phyloP scores from a whole-genome alignment of 2,113 vertebrate species.

The Uria aalge region DNA sequence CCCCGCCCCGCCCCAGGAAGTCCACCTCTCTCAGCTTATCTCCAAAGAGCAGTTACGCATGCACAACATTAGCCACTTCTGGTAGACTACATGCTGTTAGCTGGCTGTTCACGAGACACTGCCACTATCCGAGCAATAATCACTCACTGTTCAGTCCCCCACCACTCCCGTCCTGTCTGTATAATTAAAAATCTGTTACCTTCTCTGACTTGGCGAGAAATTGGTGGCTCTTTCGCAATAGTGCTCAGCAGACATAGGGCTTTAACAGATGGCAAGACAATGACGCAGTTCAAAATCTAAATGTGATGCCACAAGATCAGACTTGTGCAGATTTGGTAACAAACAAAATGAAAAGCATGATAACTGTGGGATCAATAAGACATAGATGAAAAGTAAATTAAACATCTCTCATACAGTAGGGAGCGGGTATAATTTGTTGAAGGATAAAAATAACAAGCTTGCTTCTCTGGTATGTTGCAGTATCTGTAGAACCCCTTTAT shows the following conservation, averaged over 20 bases:
- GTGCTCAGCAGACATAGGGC: background rate
- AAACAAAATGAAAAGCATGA: background rate
- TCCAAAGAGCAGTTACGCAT: background rate
- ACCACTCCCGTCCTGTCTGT: slow-evolving; percentile 2
- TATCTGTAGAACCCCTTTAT: background rate
- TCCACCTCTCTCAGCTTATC: background rate
- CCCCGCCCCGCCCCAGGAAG: background rate
- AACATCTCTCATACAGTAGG: background rate
- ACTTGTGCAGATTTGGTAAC: background rate
- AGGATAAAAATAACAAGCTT: background rate
- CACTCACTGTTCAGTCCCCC: background rate
- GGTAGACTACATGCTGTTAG: background rate
- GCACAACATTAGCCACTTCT: background rate
- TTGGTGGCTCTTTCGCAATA: background rate
- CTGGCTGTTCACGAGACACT: background rate
- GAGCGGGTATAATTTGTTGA: background rate
- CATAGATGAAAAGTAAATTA: background rate
- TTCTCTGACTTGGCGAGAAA: background rate
- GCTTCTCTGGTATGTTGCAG: background rate
- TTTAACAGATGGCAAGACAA: slow-evolving; percentile 46
- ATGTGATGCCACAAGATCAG: background rate
- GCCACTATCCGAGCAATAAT: background rate
- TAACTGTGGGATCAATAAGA: background rate
- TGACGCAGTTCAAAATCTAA: background rate
- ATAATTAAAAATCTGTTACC: slow-evolving; percentile 54